Evolutionary conservation across 2,797 vertebrate species (phyloP).

Genomic region (Propithecus perrieri): DNA sequence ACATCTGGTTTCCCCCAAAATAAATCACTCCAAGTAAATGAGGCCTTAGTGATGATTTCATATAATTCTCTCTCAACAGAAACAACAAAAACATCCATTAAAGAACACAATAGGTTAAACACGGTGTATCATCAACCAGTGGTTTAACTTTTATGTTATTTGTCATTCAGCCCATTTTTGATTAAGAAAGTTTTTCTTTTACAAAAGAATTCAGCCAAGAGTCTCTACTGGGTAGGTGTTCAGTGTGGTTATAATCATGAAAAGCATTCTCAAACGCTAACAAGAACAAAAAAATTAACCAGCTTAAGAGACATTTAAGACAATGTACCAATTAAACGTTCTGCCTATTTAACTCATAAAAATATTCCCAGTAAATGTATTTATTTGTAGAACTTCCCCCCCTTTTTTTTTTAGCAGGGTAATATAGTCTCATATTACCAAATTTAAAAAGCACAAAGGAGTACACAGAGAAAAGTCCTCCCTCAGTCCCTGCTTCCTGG

Average conservation of each 20-base stretch:
- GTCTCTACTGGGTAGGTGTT: too few species aligned
- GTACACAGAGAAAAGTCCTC: not conserved
- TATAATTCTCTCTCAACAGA: slow-evolving; percentile 75
- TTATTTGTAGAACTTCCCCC: not conserved
- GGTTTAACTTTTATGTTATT: slow-evolving; percentile 67
- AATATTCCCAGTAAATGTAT: not conserved
- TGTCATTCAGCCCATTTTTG: slow-evolving; percentile 55
- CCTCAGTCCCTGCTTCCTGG: not conserved
- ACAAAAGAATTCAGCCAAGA: not conserved
- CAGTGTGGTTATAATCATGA: not conserved
- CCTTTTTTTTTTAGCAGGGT: not conserved
- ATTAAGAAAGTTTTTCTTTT: slow-evolving; percentile 61
- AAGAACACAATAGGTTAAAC: slow-evolving; percentile 71
- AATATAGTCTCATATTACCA: not conserved
- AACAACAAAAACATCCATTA: slow-evolving; percentile 68
- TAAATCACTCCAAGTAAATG: slow-evolving; percentile 79
- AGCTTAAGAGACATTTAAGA: not conserved
- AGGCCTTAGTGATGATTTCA: slow-evolving; percentile 76
- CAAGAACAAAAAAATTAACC: not conserved
- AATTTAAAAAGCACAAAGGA: not conserved
- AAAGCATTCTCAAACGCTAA: not conserved
- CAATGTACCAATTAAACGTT: too few species aligned
- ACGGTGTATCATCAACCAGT: slow-evolving; percentile 54
- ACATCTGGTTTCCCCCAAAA: slow-evolving; percentile 77
- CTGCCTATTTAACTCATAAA: not conserved